These are phyloP conservation scores for Coleophora deauratella DNA, from an alignment of 2,888 invertebrate genomes.

Conservation along the genomic window DNA sequence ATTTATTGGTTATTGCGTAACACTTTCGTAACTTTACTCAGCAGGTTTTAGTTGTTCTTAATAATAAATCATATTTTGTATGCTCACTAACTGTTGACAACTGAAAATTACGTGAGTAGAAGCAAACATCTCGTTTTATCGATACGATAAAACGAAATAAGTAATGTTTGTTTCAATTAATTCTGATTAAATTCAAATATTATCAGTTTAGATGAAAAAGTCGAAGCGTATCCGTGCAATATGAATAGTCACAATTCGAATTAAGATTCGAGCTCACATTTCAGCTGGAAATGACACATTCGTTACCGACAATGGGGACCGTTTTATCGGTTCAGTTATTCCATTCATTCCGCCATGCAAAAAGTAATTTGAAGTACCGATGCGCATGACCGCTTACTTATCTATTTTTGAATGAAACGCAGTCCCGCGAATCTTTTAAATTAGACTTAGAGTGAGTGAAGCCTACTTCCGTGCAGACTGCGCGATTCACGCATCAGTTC, in stretches of 20 bases:
- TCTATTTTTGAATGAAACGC: slow-evolving; percentile 59
- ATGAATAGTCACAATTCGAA: slow-evolving; percentile 36
- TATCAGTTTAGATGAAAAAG: neutral
- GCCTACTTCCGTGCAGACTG: slow-evolving; percentile 63
- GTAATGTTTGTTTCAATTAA: too few species aligned
- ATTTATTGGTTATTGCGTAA: slow-evolving; percentile 65
- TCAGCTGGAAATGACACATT: slow-evolving; percentile 61
- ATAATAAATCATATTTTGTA: slow-evolving; percentile 58
- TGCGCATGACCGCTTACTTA: slow-evolving; percentile 57
- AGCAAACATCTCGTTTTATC: too few species aligned
- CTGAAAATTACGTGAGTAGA: slow-evolving; percentile 36
- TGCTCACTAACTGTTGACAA: slow-evolving; percentile 53
- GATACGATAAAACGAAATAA: too few species aligned
- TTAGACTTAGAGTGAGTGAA: slow-evolving; percentile 54
- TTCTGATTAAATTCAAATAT: too few species aligned
- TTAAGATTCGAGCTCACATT: slow-evolving; percentile 46
- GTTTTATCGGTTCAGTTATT: slow-evolving; percentile 63
- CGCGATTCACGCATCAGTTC: slow-evolving; percentile 49
- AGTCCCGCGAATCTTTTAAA: slow-evolving; percentile 59
- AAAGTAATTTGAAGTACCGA: slow-evolving; percentile 65
- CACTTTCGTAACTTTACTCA: slow-evolving; percentile 55
- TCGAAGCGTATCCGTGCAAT: slow-evolving; percentile 13
- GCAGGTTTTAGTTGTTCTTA: slow-evolving; percentile 56
- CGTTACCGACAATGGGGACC: slow-evolving; percentile 54
- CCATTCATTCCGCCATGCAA: slow-evolving; percentile 61